These are phyloP conservation scores for Orbicella faveolata DNA, from an alignment of 64 coral and sea anemone genomes.

Conservation along the genomic window DNA sequence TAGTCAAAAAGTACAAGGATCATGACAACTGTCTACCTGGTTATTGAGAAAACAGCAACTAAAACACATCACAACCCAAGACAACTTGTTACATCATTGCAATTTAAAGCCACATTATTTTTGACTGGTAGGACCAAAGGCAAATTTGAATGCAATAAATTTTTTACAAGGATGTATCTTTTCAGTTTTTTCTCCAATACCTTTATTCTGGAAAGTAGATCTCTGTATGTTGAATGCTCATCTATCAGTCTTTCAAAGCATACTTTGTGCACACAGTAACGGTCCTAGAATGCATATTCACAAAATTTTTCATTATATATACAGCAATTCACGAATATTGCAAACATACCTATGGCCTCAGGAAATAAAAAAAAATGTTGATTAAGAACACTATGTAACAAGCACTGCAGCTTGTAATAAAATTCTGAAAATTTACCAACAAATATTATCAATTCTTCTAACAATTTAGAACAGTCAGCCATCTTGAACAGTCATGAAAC, in stretches of 20 bases:
- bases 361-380: no score
- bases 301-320: not conserved
- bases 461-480: no score
- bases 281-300: slow-evolving; percentile 12
- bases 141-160: not conserved
- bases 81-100: not conserved
- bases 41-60: no score
- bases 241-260: slow-evolving; percentile 73
- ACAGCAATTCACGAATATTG: not conserved
- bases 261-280: slow-evolving; percentile 62
- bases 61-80: no score
- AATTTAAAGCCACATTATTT: not conserved
- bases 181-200: slow-evolving; percentile 20
- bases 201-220: slow-evolving; percentile 73
- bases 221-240: slow-evolving; percentile 60
- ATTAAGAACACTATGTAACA: no score
- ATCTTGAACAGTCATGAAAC: no score
- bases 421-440: no score
- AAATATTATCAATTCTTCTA: no score
- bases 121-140: no score
- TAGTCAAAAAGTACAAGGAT: no score
- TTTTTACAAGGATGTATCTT: not conserved
- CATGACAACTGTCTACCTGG: no score
- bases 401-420: no score
- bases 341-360: not conserved